Conservation (phyloP, 2,797 vertebrate species). For the Danio aesculapii region DNA sequence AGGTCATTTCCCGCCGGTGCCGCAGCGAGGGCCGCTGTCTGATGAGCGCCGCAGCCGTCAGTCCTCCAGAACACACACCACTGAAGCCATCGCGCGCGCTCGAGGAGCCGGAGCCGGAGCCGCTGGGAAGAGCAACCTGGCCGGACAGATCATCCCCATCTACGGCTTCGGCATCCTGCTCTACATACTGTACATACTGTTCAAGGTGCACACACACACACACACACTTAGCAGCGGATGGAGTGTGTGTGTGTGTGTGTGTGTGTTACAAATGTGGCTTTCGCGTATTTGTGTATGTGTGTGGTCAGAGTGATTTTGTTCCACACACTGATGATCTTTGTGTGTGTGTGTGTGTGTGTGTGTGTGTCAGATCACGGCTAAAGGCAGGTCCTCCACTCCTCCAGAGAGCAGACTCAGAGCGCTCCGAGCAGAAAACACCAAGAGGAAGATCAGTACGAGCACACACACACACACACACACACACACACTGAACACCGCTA, state of each 20-base stretch:
- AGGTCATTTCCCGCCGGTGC: constrained; percentile 82
- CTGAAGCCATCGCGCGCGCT: constrained; percentile 85
- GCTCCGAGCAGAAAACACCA: constrained; percentile 81
- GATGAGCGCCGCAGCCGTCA: constrained; percentile 68
- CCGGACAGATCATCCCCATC: constrained; percentile 95
- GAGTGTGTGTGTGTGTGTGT: too few relatives aligned
- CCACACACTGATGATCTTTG: background rate
- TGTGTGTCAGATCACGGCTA: constrained; percentile 87
- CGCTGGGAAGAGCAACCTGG: constrained; percentile 87
- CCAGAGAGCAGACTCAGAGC: constrained; percentile 75
- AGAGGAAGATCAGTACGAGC: constrained; percentile 93
- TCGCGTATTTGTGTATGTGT: background rate
- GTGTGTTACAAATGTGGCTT: too few relatives aligned
- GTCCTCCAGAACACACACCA: constrained; percentile 84
- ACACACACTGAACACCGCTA: background rate
- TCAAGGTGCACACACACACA: constrained; percentile 82
- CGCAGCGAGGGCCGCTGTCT: constrained; percentile 76
- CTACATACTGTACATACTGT: constrained; percentile 96
- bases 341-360: constrained; percentile 49
- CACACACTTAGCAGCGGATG: background rate
- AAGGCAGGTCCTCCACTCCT: constrained; percentile 78
- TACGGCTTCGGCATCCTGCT: constrained; percentile 96
- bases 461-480: too few relatives aligned
- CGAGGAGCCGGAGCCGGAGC: constrained; percentile 77
- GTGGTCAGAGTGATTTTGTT: background rate